Evolutionary conservation across 1,140 invertebrate species (phyloP).

Genomic region (Acromyrmex charruanus): DNA sequence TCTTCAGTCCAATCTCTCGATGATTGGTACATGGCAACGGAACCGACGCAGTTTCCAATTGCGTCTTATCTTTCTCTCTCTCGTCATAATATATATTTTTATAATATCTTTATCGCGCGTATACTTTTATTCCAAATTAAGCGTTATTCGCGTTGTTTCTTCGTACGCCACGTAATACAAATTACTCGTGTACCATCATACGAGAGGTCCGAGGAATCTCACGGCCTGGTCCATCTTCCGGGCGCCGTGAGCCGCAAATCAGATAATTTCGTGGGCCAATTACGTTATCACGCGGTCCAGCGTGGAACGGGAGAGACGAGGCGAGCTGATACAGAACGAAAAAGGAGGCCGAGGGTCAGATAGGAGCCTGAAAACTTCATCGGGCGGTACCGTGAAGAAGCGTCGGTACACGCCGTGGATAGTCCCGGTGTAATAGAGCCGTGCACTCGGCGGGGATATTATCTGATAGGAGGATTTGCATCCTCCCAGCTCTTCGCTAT

Average conservation of each 20-base stretch:
- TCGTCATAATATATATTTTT: conserved; percentile 20
- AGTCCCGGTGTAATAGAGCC: conserved; percentile 76
- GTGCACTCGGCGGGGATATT: conserved; percentile 69
- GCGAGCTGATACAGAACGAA: not conserved
- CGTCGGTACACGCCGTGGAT: conserved; percentile 57
- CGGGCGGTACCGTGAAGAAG: conserved; percentile 32
- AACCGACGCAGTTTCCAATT: conserved; percentile 17
- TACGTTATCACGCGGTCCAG: conserved; percentile 70
- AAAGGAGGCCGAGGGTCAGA: not conserved
- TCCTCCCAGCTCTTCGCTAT: conserved; percentile 58
- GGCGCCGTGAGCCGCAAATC: conserved; percentile 72
- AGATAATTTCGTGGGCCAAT: conserved; percentile 79
- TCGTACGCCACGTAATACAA: conserved; percentile 53
- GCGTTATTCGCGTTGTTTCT: conserved; percentile 20
- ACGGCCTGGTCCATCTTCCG: conserved; percentile 41
- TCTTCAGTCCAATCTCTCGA: not conserved
- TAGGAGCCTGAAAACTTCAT: conserved; percentile 63
- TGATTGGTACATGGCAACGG: not conserved
- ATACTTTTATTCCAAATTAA: conserved; percentile 10
- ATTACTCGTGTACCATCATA: conserved; percentile 39
- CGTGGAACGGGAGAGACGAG: not conserved
- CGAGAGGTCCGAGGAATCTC: not conserved
- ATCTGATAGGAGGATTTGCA: conserved; percentile 79
- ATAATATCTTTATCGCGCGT: conserved; percentile 40
- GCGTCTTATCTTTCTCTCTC: conserved; percentile 1